Evolutionary conservation across 2,113 vertebrate species (phyloP).

Genomic region (Terrapene triunguis): DNA sequence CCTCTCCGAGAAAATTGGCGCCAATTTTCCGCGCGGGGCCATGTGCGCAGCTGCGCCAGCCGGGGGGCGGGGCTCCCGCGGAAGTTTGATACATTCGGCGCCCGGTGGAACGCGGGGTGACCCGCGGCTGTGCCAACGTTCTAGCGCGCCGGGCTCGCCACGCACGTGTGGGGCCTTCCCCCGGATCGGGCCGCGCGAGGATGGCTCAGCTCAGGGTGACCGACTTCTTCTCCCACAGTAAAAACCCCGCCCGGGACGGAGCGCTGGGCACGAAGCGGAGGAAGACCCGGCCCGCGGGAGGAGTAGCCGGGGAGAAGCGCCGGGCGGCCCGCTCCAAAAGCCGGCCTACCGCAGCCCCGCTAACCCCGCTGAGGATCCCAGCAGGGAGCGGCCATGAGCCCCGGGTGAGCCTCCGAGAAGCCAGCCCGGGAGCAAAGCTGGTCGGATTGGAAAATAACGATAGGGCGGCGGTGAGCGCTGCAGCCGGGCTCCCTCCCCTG

Average conservation of each 20-base stretch:
- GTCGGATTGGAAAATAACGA: accelerated
- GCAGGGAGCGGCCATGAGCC: accelerated
- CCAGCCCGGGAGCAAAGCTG: not conserved
- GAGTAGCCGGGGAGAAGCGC: not conserved
- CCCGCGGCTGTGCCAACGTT: not conserved
- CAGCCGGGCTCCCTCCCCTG: not conserved
- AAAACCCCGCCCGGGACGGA: slow-evolving; percentile 61
- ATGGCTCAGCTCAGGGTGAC: slow-evolving; percentile 61
- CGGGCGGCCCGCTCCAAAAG: not conserved
- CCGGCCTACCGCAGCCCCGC: no score
- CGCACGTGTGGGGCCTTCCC: not conserved
- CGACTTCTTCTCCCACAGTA: slow-evolving; percentile 22
- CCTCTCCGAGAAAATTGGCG: not conserved
- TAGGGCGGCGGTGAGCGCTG: not conserved
- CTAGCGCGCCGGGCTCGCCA: accelerated
- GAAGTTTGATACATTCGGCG: not conserved
- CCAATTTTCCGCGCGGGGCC: not conserved
- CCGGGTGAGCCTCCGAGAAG: not conserved
- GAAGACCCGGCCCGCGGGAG: not conserved
- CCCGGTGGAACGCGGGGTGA: not conserved
- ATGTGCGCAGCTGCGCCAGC: not conserved
- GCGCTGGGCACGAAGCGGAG: not conserved
- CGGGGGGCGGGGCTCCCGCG: not conserved
- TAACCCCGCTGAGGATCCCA: no score
- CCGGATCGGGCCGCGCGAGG: accelerated